Evolutionary conservation across 2,888 invertebrate species (phyloP).

Genomic region (Punctoribates punctum): DNA sequence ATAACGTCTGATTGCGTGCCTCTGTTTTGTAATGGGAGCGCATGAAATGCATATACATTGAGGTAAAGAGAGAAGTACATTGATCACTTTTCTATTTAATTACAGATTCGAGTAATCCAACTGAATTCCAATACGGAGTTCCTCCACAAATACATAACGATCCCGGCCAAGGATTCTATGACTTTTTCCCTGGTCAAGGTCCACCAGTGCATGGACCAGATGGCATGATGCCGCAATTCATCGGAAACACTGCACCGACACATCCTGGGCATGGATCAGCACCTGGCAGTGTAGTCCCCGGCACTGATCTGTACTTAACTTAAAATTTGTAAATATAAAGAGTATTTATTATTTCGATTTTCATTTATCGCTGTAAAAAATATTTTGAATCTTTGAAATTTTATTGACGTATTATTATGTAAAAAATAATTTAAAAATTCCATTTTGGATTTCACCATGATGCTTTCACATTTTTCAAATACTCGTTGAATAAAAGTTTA

Average conservation of each 20-base stretch:
- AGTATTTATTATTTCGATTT: neutral
- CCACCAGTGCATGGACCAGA: conserved; percentile 41
- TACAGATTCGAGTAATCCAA: conserved; percentile 50
- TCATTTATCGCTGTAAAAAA: neutral
- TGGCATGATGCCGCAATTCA: conserved; percentile 18
- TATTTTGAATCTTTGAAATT: conserved; percentile 22
- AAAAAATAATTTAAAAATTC: neutral
- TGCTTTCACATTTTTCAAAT: too few relatives aligned
- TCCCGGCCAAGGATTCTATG: conserved; percentile 59
- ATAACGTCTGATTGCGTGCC: too few relatives aligned
- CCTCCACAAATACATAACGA: conserved; percentile 43
- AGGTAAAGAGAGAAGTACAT: too few relatives aligned
- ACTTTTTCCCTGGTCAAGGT: conserved; percentile 69
- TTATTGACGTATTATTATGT: neutral
- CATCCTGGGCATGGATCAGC: conserved; percentile 33
- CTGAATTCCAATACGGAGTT: conserved; percentile 48
- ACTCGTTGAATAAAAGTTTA: too few relatives aligned
- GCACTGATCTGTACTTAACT: neutral
- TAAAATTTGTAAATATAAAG: neutral
- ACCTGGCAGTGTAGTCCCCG: conserved; percentile 35
- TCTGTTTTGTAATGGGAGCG: too few relatives aligned
- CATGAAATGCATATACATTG: too few relatives aligned
- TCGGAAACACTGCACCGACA: neutral
- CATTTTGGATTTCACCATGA: too few relatives aligned
- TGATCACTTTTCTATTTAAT: conserved; percentile 39